These are phyloP conservation scores for Ceuthmochares aereus DNA, from an alignment of 2,113 vertebrate genomes.

Conservation along the genomic window DNA sequence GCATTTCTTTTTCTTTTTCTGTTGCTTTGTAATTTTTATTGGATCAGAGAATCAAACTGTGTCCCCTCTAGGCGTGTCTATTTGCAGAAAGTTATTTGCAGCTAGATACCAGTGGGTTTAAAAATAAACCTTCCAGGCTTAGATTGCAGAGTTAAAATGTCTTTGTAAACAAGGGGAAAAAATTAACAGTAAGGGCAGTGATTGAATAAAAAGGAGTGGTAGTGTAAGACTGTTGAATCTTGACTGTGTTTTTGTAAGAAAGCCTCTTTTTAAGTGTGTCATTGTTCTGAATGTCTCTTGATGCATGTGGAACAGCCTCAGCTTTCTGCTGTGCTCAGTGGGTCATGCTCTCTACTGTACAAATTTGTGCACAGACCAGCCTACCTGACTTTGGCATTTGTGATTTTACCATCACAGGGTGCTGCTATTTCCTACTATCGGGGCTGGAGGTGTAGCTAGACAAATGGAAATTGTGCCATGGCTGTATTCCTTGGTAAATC, in stretches of 20 bases:
- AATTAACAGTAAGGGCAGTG: slow-evolving; percentile 55
- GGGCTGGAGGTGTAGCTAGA: background rate
- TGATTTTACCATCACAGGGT: background rate
- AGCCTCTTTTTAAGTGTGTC: background rate
- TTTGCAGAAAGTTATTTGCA: slow-evolving; percentile 89
- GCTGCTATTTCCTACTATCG: background rate
- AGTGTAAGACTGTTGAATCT: background rate
- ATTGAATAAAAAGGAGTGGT: slow-evolving; percentile 5
- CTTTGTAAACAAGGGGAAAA: slow-evolving; percentile 72
- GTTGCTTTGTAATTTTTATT: slow-evolving; percentile 68
- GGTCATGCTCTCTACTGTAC: background rate
- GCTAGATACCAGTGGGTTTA: slow-evolving; percentile 89
- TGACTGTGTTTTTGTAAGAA: background rate
- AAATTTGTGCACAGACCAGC: background rate
- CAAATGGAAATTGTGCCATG: background rate
- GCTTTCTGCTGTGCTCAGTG: background rate
- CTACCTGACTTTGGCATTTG: background rate
- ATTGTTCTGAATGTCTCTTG: background rate
- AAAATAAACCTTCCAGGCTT: slow-evolving; percentile 88
- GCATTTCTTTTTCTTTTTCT: slow-evolving; percentile 57
- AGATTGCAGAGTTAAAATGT: slow-evolving; percentile 90
- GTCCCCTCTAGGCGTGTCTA: slow-evolving; percentile 74
- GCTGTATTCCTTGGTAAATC: background rate
- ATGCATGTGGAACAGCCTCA: background rate
- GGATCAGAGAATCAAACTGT: slow-evolving; percentile 73